Percentiles rank a stretch among this genome's conserved stretches.
Evolutionary conservation across 2,888 invertebrate genomes (phyloP).

Genomic region (Eugnorisma glareosa): DNA sequence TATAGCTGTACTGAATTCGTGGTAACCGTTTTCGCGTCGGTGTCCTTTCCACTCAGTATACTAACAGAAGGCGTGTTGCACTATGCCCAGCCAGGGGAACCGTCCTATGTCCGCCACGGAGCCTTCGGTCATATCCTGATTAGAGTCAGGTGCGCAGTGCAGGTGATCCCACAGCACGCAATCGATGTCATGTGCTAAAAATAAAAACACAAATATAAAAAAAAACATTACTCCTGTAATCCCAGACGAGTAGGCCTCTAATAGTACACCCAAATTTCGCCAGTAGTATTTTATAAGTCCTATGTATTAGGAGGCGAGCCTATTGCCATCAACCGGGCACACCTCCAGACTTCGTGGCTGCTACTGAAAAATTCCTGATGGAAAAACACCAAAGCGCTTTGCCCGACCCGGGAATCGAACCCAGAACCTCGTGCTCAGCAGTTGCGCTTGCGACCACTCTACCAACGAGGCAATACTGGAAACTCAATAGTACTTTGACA

Average conservation of each 20-base stretch:
- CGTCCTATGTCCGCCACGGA: conserved; percentile 70
- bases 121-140: conserved; percentile 72
- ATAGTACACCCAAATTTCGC: neutral
- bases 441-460: neutral
- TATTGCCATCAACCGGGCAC: neutral
- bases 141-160: conserved; percentile 72
- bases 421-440: neutral
- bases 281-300: neutral
- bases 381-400: neutral
- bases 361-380: neutral
- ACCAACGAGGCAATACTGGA: neutral
- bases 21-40: too few relatives aligned
- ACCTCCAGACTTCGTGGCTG: too few relatives aligned
- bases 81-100: conserved; percentile 82
- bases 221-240: neutral
- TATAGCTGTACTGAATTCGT: too few relatives aligned
- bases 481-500: too few relatives aligned
- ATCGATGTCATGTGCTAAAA: conserved; percentile 47
- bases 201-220: neutral
- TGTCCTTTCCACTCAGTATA: too few relatives aligned
- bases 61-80: conserved; percentile 81
- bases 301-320: neutral
- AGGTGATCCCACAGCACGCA: conserved; percentile 69
- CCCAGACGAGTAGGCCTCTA: neutral
- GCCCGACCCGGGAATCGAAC: neutral